phyloP scores from a whole-genome alignment of 1,140 invertebrate species.

The Monochamus saltuarius region DNA sequence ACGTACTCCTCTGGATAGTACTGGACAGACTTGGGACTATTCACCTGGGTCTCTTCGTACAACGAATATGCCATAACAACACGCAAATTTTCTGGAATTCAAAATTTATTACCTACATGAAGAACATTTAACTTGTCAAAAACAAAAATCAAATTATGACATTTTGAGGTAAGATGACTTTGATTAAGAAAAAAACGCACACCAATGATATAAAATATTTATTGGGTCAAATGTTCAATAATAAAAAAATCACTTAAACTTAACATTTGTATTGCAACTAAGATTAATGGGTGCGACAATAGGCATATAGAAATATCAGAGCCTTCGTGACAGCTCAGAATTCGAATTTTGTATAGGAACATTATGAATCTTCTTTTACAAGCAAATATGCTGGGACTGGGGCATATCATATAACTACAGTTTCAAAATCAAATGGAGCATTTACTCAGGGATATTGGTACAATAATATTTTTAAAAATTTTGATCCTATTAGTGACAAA shows the following conservation, averaged over 20 bases:
- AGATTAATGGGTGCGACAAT: slow-evolving; percentile 42
- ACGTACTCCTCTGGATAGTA: slow-evolving; percentile 13
- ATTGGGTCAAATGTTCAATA: slow-evolving; percentile 42
- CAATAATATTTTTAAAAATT: too few species aligned
- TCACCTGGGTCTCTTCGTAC: slow-evolving; percentile 4
- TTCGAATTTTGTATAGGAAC: too few species aligned
- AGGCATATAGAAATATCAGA: slow-evolving; percentile 39
- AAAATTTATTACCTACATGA: not conserved
- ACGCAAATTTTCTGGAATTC: slow-evolving; percentile 7
- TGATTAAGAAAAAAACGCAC: slow-evolving; percentile 9
- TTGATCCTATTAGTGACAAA: too few species aligned
- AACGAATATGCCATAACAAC: slow-evolving; percentile 14
- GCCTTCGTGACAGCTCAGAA: not conserved
- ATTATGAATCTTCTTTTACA: too few species aligned
- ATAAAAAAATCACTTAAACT: slow-evolving; percentile 43
- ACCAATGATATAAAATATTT: slow-evolving; percentile 43
- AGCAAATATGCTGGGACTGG: too few species aligned
- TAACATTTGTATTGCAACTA: slow-evolving; percentile 43
- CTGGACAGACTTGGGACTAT: not conserved
- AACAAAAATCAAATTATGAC: too few species aligned
- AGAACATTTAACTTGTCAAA: not conserved
- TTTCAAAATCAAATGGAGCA: too few species aligned
- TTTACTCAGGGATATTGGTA: too few species aligned
- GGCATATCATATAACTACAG: too few species aligned
- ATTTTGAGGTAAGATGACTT: too few species aligned